Percentiles rank a stretch among this genome's conserved stretches.
These are phyloP conservation scores for Cyaniris semiargus DNA, from an alignment of 2,888 invertebrate genomes.

Conservation along the genomic window DNA sequence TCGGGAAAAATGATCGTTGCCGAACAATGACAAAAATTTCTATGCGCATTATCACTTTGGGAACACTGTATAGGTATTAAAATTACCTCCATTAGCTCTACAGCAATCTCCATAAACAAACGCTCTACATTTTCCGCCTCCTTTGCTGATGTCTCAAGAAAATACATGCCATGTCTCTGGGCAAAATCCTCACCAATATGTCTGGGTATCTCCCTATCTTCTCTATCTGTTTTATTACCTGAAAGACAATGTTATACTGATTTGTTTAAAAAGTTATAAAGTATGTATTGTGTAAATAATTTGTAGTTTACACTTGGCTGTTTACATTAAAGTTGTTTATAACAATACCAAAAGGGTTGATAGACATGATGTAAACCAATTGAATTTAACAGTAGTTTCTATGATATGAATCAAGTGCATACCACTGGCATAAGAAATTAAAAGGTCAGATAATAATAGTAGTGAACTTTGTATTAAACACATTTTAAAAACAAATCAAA, in stretches of 20 bases:
- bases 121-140: constrained; percentile 98
- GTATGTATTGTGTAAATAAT: neutral
- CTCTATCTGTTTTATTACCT: constrained; percentile 98
- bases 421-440: neutral
- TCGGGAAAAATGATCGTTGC: too few relatives aligned
- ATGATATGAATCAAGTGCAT: neutral
- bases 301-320: neutral
- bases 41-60: too few relatives aligned
- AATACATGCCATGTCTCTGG: constrained; percentile 97
- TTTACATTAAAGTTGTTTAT: neutral
- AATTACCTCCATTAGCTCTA: constrained; percentile 89
- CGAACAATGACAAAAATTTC: too few relatives aligned
- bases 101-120: constrained; percentile 97
- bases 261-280: neutral
- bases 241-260: constrained; percentile 27
- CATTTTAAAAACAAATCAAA: too few relatives aligned
- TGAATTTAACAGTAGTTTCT: neutral
- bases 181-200: constrained; percentile 98
- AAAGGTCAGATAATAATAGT: neutral
- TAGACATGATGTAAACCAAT: neutral
- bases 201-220: constrained; percentile 96
- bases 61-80: too few relatives aligned
- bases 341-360: neutral
- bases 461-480: too few relatives aligned
- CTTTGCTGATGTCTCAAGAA: constrained; percentile 98